Evolutionary conservation across 2,888 invertebrate species (phyloP).

Genomic region (Acronicta leporina): DNA sequence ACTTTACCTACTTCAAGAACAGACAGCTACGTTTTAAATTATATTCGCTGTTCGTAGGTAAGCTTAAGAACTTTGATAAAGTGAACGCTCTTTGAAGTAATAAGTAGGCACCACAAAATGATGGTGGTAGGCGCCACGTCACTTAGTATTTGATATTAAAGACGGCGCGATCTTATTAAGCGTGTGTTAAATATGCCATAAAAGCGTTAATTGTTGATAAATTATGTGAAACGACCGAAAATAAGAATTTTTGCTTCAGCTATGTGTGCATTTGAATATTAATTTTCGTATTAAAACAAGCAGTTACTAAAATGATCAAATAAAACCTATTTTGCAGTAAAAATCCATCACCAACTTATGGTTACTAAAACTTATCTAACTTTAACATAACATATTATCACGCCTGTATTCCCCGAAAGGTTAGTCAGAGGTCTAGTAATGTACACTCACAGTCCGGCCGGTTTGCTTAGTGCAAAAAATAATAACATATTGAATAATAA

Average conservation of each 20-base stretch:
- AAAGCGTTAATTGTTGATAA: slow-evolving; percentile 3
- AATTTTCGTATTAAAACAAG: not conserved
- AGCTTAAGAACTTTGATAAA: slow-evolving; percentile 10
- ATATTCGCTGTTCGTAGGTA: slow-evolving; percentile 13
- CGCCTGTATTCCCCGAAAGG: too few species aligned
- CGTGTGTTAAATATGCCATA: not conserved
- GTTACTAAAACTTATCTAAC: too few species aligned
- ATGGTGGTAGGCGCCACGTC: slow-evolving; percentile 1
- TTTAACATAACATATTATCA: too few species aligned
- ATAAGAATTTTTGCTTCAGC: not conserved
- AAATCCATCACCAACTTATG: too few species aligned
- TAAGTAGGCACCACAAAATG: slow-evolving; percentile 12
- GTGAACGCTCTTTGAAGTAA: slow-evolving; percentile 13
- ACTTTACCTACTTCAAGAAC: not conserved
- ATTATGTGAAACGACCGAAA: not conserved
- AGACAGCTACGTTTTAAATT: not conserved
- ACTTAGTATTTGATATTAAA: slow-evolving; percentile 12
- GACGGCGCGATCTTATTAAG: not conserved
- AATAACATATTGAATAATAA: too few species aligned
- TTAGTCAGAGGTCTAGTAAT: too few species aligned
- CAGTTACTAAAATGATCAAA: too few species aligned
- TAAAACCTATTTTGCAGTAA: too few species aligned
- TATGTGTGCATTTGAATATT: not conserved
- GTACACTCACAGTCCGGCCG: too few species aligned
- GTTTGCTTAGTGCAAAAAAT: too few species aligned